phyloP scores from a whole-genome alignment of 2,888 invertebrate genomes.

The Hypomecis atomaria region DNA sequence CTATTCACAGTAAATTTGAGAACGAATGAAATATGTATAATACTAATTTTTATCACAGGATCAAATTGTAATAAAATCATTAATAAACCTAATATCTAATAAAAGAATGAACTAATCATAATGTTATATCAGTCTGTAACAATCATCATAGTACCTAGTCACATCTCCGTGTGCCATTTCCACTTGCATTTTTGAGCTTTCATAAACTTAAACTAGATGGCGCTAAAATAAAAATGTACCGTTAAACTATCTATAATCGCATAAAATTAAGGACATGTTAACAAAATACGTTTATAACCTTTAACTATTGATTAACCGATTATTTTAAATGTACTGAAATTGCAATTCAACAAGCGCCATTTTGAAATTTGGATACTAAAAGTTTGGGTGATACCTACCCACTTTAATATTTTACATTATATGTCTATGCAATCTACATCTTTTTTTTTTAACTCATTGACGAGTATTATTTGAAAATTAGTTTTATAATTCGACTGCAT shows the following conservation, averaged over 20 bases:
- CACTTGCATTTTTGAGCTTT: conserved; percentile 35
- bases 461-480: conserved; percentile 22
- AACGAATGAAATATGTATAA: too few species aligned
- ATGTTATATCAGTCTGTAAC: conserved; percentile 13
- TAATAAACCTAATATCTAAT: too few species aligned
- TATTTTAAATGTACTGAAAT: not conserved
- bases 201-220: conserved; percentile 34
- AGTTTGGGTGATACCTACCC: conserved; percentile 45
- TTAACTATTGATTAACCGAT: not conserved
- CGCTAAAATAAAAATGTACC: conserved; percentile 24
- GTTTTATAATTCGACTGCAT: conserved; percentile 32
- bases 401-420: conserved; percentile 40
- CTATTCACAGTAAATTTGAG: too few species aligned
- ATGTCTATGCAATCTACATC: conserved; percentile 33
- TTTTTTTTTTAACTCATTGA: conserved; percentile 24
- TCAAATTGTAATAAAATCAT: too few species aligned
- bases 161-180: conserved; percentile 63
- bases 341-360: conserved; percentile 3
- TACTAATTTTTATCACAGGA: too few species aligned
- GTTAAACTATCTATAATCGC: conserved; percentile 10
- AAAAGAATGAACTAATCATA: too few species aligned
- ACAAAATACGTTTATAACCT: conserved; percentile 2
- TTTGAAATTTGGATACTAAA: conserved; percentile 49
- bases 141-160: conserved; percentile 54
- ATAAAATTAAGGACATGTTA: conserved; percentile 16